These are phyloP conservation scores for Cyclophora albipunctata DNA, from an alignment of 2,888 invertebrate genomes.

Conservation along the genomic window DNA sequence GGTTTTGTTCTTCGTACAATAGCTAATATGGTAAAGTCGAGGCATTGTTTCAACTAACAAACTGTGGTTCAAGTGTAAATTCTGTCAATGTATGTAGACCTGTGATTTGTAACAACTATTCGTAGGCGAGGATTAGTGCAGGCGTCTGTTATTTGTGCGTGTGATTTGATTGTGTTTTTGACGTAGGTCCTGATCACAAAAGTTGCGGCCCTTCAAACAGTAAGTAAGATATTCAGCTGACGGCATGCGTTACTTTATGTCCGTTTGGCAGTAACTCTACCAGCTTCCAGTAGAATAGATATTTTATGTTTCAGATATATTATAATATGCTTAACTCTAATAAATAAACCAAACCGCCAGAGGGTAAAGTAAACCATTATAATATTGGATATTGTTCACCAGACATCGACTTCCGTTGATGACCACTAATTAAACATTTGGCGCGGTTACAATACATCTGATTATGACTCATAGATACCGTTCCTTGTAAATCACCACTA, in stretches of 20 bases:
- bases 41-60: slow-evolving; percentile 61
- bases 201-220: slow-evolving; percentile 72
- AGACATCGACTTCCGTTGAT: slow-evolving; percentile 36
- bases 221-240: slow-evolving; percentile 68
- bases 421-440: slow-evolving; percentile 47
- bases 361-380: slow-evolving; percentile 23
- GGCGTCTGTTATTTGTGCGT: slow-evolving; percentile 60
- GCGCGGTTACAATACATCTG: slow-evolving; percentile 39
- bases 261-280: slow-evolving; percentile 58
- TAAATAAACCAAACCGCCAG: slow-evolving; percentile 29
- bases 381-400: slow-evolving; percentile 20
- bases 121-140: slow-evolving; percentile 38
- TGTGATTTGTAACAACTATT: slow-evolving; percentile 43
- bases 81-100: slow-evolving; percentile 47
- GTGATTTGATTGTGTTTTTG: slow-evolving; percentile 72
- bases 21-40: slow-evolving; percentile 60
- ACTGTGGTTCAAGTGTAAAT: slow-evolving; percentile 37
- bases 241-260: slow-evolving; percentile 60
- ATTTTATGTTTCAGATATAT: slow-evolving; percentile 35
- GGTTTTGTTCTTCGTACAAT: slow-evolving; percentile 47
- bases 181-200: slow-evolving; percentile 75
- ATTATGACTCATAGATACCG: slow-evolving; percentile 36
- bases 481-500: slow-evolving; percentile 18
- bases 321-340: slow-evolving; percentile 43
- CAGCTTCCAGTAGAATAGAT: slow-evolving; percentile 53